A percentile compares a stretch with the other conserved stretches of the same genome.
phyloP scores from a whole-genome alignment of 2,113 vertebrate species.

The Phyllostomus discolor region DNA sequence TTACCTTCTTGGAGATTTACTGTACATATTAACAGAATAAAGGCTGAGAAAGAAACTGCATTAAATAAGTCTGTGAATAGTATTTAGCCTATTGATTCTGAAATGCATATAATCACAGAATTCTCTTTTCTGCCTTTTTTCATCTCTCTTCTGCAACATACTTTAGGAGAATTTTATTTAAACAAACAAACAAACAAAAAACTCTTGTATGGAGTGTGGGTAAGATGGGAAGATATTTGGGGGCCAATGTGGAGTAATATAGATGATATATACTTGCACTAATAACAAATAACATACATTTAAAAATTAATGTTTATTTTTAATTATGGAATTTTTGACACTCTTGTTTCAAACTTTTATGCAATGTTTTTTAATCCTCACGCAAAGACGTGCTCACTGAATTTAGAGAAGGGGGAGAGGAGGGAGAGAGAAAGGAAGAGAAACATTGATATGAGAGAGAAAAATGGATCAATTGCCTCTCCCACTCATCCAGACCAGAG shows the following conservation, averaged over 20 bases:
- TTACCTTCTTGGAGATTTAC: background rate
- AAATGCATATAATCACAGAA: background rate
- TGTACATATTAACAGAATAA: background rate
- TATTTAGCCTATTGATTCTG: background rate
- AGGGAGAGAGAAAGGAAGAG: no score
- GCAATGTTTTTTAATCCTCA: no score
- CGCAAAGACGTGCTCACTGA: no score
- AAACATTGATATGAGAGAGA: no score
- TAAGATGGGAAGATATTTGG: background rate
- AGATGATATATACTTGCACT: background rate
- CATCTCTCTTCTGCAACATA: background rate
- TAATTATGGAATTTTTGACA: background rate
- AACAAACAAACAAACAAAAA: background rate
- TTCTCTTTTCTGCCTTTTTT: background rate
- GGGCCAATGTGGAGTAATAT: background rate
- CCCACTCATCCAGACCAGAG: no score
- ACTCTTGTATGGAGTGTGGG: background rate
- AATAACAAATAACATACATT: background rate
- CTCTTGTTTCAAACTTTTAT: background rate
- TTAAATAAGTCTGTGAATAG: background rate
- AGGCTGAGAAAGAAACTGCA: background rate
- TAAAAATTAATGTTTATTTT: background rate
- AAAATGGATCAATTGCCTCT: no score
- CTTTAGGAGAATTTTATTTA: background rate
- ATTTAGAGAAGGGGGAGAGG: no score